These are phyloP conservation scores for Gonioctena quinquepunctata DNA, from an alignment of 1,140 invertebrate genomes.

Conservation along the genomic window DNA sequence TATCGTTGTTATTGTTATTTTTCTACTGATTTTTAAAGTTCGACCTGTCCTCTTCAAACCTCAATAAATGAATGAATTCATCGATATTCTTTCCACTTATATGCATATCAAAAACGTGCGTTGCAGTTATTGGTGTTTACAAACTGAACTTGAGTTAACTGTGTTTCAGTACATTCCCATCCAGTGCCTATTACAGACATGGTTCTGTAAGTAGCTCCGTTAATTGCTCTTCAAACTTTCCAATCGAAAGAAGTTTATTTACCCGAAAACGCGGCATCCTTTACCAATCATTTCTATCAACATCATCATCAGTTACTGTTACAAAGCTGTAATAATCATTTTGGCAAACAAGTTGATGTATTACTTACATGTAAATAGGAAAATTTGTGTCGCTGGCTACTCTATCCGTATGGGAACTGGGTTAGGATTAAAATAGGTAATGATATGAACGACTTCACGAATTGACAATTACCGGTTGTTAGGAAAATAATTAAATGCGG, in stretches of 20 bases:
- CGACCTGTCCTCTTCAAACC: no score
- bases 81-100: no score
- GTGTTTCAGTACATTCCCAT: neutral
- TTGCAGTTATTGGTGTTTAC: no score
- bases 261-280: neutral
- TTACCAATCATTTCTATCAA: neutral
- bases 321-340: neutral
- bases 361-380: neutral
- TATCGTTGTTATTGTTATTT: no score
- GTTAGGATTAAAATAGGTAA: slow-evolving; percentile 4
- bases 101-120: no score
- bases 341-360: neutral
- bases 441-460: neutral
- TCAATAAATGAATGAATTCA: no score
- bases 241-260: neutral
- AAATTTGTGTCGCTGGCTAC: neutral
- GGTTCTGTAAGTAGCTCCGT: neutral
- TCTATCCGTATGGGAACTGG: neutral
- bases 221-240: neutral
- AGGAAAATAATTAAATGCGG: neutral
- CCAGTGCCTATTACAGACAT: neutral
- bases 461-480: neutral
- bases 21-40: no score
- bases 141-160: neutral
- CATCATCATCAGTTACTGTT: neutral